These are phyloP conservation scores for Hirudinaria manillensis DNA, from an alignment of 2,888 invertebrate genomes.

Conservation along the genomic window DNA sequence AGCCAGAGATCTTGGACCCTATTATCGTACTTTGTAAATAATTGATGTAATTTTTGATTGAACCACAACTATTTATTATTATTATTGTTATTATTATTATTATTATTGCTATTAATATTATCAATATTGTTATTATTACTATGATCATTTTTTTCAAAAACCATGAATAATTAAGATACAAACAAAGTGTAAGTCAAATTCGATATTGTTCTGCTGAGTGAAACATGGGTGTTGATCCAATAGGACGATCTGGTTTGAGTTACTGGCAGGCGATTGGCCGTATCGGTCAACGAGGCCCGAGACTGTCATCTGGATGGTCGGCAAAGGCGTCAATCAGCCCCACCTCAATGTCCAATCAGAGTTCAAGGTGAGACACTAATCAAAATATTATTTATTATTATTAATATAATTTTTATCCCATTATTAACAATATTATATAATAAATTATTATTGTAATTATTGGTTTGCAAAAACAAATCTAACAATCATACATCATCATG, in stretches of 20 bases:
- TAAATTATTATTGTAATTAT: not conserved
- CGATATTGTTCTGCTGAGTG: not conserved
- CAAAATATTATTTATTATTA: not conserved
- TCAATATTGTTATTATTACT: too few species aligned
- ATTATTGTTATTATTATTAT: too few species aligned
- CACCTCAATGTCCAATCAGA: conserved; percentile 89
- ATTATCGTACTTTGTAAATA: too few species aligned
- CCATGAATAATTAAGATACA: not conserved
- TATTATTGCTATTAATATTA: too few species aligned
- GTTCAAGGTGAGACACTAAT: conserved; percentile 73
- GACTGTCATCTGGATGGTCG: conserved; percentile 94
- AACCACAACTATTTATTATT: too few species aligned
- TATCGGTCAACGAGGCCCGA: conserved; percentile 85
- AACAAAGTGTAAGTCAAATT: not conserved
- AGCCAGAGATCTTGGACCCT: too few species aligned
- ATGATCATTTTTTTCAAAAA: conserved; percentile 2
- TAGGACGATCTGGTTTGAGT: conserved; percentile 96
- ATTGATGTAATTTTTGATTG: too few species aligned
- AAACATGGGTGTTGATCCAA: not conserved
- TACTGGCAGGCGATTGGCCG: conserved; percentile 91
- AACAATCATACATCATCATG: too few species aligned
- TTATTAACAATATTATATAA: conserved; percentile 44
- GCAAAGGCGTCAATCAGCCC: conserved; percentile 83
- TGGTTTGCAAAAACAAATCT: not conserved
- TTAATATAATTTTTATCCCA: too few species aligned